These are phyloP conservation scores for Bryconaethiops microstoma DNA, from an alignment of 2,797 vertebrate species.

Conservation along the genomic window DNA sequence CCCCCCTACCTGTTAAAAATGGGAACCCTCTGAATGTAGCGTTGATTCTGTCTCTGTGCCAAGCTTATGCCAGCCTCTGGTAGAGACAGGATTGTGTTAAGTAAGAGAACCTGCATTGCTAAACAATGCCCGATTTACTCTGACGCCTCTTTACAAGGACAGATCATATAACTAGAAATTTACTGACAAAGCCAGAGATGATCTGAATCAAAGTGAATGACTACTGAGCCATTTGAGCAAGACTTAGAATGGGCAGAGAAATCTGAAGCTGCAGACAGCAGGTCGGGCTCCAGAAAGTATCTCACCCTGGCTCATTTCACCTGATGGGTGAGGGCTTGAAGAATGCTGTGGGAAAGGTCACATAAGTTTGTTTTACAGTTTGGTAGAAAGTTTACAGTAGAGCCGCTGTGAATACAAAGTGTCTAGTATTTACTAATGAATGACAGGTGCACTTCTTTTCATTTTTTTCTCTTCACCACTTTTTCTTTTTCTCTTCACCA, in stretches of 20 bases:
- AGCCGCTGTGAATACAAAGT: neutral
- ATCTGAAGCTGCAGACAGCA: conserved; percentile 46
- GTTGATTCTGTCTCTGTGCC: conserved; percentile 66
- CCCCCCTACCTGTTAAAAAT: neutral
- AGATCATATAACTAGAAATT: conserved; percentile 67
- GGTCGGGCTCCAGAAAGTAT: conserved; percentile 34
- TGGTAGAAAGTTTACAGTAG: neutral
- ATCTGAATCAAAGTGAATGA: conserved; percentile 47
- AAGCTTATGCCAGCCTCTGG: conserved; percentile 58
- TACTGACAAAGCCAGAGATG: conserved; percentile 64
- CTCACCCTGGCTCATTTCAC: conserved; percentile 30
- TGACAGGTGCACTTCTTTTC: neutral
- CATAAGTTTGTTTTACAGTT: neutral
- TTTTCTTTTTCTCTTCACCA: neutral
- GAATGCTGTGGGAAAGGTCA: neutral
- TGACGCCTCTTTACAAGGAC: conserved; percentile 61
- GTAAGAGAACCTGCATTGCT: conserved; percentile 50
- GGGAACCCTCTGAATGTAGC: conserved; percentile 44
- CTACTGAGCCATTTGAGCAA: conserved; percentile 37
- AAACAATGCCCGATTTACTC: conserved; percentile 61
- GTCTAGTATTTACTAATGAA: neutral
- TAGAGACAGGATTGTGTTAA: conserved; percentile 41
- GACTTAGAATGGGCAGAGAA: conserved; percentile 41
- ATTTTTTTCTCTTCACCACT: no score
- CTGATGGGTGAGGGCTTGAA: conserved; percentile 6